Base-by-base conservation (phyloP, 2,888 invertebrate species). In the Auanema sp. region DNA sequence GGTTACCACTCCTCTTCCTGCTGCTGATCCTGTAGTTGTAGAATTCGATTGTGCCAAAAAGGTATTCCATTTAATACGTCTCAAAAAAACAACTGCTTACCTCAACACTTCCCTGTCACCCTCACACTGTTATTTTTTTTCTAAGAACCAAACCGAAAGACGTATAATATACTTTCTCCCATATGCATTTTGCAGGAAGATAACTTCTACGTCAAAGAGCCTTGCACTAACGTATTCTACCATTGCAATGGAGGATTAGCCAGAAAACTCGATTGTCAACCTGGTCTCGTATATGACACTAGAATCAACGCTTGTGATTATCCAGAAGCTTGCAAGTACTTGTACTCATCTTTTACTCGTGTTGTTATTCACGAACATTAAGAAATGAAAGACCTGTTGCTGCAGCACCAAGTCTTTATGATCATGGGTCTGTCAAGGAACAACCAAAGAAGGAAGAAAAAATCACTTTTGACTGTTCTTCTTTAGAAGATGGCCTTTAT, bases 271-370 rank as follows among this genome's bases (percentile, higher is more conserved):
- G 1, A 6, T 0, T 75, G 75, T 47, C 16, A 43, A 25, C 55
- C 44, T 18, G 18, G 61, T 1, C 52, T 69, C 18, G 58, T 69
- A 11, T 75, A 43, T 52, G 75, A 75, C 23, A 12, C 16, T 14
- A 58, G 75, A 57, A 51, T 66, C 43, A 43, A 50, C 8, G 50
- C 68, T 12, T 75, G 75, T 18, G 72, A 70, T 12, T 71, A 56
- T 21, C 50, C 58, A n/a, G 62, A 56, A 0, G 47, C 50, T 18
- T 75, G 75, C 67, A 51, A 60, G 68, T 70, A 21, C 23, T 53
- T 21, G 18, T 5, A 42, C 23, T 11, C 14, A 12, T 14, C 14
- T 43, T 11, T 43, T 43, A 43, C 14, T 12, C 11, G 14, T 43
- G 14, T 47, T 47, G n/a, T 47, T 18, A 47, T n/a, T 5, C n/a